Percentiles rank a stretch among this genome's conserved stretches.
phyloP scores from a whole-genome alignment of 2,888 invertebrate genomes.

The Saturnia japonica region DNA sequence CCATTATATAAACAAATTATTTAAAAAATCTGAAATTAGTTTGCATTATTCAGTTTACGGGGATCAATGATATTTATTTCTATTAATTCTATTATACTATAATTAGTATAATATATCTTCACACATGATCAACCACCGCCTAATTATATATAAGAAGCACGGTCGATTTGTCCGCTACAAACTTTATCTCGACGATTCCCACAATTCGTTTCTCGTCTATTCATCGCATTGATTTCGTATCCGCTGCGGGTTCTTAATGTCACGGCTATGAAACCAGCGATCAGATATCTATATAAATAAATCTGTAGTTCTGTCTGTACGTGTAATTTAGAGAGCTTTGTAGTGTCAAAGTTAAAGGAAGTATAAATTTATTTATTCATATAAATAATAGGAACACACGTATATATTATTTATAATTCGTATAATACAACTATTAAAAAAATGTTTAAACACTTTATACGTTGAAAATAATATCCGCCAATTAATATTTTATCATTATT shows the following conservation, averaged over 20 bases:
- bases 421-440: too few species aligned
- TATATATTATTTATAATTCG: too few species aligned
- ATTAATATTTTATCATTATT: too few species aligned
- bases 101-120: constrained; percentile 3
- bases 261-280: constrained; percentile 41
- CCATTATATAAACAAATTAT: too few species aligned
- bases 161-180: constrained; percentile 58
- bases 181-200: constrained; percentile 60
- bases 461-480: too few species aligned
- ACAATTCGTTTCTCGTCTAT: constrained; percentile 75
- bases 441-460: too few species aligned
- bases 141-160: constrained; percentile 36
- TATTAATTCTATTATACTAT: neutral
- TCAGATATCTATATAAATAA: constrained; percentile 5
- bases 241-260: constrained; percentile 54
- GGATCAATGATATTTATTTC: neutral
- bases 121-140: constrained; percentile 29
- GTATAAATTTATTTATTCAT: neutral
- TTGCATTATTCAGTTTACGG: too few species aligned
- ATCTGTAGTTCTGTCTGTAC: too few species aligned
- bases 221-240: constrained; percentile 75
- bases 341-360: neutral
- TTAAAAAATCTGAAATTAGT: too few species aligned
- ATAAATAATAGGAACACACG: neutral
- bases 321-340: neutral